A percentile compares a stretch with the other conserved stretches of the same genome.
These are phyloP conservation scores for Apodemia zela DNA, from an alignment of 2,888 invertebrate species.

Conservation along the genomic window DNA sequence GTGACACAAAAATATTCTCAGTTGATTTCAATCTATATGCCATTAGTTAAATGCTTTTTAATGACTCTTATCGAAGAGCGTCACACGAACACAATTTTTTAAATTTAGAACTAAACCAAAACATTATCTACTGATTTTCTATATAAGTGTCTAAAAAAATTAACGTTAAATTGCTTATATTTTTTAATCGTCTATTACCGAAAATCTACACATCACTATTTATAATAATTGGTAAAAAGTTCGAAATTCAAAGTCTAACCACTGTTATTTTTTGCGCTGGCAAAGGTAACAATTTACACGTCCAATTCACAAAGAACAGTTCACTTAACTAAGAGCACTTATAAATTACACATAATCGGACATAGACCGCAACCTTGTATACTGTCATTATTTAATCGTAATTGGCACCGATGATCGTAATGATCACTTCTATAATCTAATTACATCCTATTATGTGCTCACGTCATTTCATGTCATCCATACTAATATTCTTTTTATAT, in stretches of 20 bases:
- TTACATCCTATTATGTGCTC: neutral
- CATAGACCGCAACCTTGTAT: constrained; percentile 11
- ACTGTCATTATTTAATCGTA: constrained; percentile 18
- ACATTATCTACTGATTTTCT: neutral
- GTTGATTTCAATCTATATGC: neutral
- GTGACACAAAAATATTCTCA: neutral
- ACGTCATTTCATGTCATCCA: neutral
- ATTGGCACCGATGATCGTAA: constrained; percentile 1
- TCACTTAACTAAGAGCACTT: constrained; percentile 29
- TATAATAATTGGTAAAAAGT: constrained; percentile 1
- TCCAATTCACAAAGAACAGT: constrained; percentile 26
- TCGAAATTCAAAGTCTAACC: constrained; percentile 22
- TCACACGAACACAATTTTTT: neutral
- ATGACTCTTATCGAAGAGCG: neutral
- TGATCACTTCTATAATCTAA: neutral
- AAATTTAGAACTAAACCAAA: neutral
- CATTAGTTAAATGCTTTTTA: constrained; percentile 1
- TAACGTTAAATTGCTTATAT: neutral
- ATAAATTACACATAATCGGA: constrained; percentile 14
- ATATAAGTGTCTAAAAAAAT: too few species aligned
- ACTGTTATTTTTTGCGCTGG: neutral
- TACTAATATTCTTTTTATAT: too few species aligned
- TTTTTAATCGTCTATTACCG: neutral
- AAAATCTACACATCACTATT: neutral
- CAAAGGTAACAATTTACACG: constrained; percentile 24